Base-by-base conservation (phyloP, 2,113 vertebrate species). In the Zapornia atra region DNA sequence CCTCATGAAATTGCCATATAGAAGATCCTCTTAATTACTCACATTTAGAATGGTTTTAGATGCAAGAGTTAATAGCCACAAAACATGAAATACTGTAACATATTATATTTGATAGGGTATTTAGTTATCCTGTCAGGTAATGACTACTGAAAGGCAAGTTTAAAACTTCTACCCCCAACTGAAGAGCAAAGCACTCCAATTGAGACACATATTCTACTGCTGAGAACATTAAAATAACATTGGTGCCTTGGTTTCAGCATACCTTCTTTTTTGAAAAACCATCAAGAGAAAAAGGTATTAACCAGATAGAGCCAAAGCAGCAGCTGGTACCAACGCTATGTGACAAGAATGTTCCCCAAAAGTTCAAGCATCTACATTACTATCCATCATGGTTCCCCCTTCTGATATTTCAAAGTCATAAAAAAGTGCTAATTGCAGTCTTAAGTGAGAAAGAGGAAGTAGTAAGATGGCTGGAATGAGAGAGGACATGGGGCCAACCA, bases 371-470 rank as follows among this genome's bases (percentile, higher is more conserved):
- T 98, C 97, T 94, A 96, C 94, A 88, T 91, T 97, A 92, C 85
- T 75, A 94, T 94, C 97, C 95, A 95, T 88, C 83, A 95, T 82
- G 90, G 91, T 90, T 97, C 90, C 93, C 65, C 86, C 94, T 96
- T 97, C 98, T 98, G 97, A 86, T 96, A 97, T 98, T 98, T 98
- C 98, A 98, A 98, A 98, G 98, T 80, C 94, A 92, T 92, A 22
- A 85, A 95, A 96, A 97, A 97, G 96, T 96, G 96, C 94, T 98
- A 98, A 98, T 96, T 98, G 94, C 97, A 94, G 77, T 92, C 93
- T 90, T 61, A 77, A 95, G 85, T 85, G 65, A 96, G 96, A 96
- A 98, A 97, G 95, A 97, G 97, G 98, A 98, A 98, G 96, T 96
- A 83, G 71, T 4, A 92, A 92, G 91, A 86, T 88, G 94, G 79